Evolutionary conservation across 2,113 vertebrate species (phyloP).

Genomic region (Procavia capensis): DNA sequence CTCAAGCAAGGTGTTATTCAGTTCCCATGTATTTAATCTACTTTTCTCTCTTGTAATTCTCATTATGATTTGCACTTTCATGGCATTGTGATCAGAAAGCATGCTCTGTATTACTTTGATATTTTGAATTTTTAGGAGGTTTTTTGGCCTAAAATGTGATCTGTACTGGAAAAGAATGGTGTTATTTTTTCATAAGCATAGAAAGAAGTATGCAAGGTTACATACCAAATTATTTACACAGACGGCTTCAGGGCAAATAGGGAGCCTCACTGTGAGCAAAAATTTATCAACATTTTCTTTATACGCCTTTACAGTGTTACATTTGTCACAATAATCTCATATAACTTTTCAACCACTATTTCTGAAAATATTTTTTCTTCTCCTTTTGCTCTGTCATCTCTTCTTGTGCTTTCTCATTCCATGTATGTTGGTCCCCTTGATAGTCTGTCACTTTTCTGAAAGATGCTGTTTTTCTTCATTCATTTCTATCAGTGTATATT

Average conservation of each 20-base stretch:
- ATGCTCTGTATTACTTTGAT: too few relatives aligned
- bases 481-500: too few relatives aligned
- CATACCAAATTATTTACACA: background rate
- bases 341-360: background rate
- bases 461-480: background rate
- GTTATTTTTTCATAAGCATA: too few relatives aligned
- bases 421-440: background rate
- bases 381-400: background rate
- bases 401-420: background rate
- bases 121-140: too few relatives aligned
- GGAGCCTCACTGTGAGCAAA: background rate
- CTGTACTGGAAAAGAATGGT: too few relatives aligned
- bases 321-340: background rate
- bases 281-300: background rate
- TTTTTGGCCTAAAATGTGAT: too few relatives aligned
- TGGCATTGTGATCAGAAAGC: too few relatives aligned
- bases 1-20: too few relatives aligned
- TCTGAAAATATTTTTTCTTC: background rate
- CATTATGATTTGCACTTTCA: too few relatives aligned
- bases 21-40: too few relatives aligned
- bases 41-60: too few relatives aligned
- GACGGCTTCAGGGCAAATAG: fast-evolving
- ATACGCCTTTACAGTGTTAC: background rate
- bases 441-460: background rate
- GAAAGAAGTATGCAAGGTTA: too few relatives aligned